Percentiles rank a stretch among this genome's conserved stretches.
These are phyloP conservation scores for Rotaria socialis DNA, from an alignment of 2,888 invertebrate species.

Conservation along the genomic window DNA sequence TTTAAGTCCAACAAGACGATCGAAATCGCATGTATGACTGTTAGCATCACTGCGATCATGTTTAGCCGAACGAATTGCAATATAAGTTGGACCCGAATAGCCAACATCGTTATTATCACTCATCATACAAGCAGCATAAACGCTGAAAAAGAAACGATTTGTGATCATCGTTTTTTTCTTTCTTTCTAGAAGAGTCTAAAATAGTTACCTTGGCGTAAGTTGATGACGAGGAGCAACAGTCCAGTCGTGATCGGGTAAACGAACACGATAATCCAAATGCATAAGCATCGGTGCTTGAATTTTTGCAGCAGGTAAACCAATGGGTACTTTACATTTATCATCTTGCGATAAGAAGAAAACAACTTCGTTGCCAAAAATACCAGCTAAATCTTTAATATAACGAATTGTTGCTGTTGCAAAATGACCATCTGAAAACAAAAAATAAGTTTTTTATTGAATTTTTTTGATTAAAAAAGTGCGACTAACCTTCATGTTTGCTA, in stretches of 20 bases:
- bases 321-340: conserved; percentile 35
- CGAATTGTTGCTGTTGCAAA: conserved; percentile 33
- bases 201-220: neutral
- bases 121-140: conserved; percentile 25
- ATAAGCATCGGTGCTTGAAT: conserved; percentile 33
- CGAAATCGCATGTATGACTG: conserved; percentile 50
- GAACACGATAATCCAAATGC: conserved; percentile 34
- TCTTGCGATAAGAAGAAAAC: conserved; percentile 25
- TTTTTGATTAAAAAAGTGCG: too few species aligned
- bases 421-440: conserved; percentile 19
- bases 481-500: conserved; percentile 20
- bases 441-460: too few species aligned
- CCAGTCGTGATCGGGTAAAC: conserved; percentile 29
- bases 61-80: conserved; percentile 28
- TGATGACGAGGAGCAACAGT: conserved; percentile 24
- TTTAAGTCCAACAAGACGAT: conserved; percentile 49
- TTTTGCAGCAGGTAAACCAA: conserved; percentile 28
- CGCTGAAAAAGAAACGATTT: neutral
- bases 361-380: conserved; percentile 35
- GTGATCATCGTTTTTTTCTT: neutral
- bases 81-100: conserved; percentile 59
- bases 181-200: too few species aligned
- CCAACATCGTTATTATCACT: conserved; percentile 48
- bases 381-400: conserved; percentile 32
- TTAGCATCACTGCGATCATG: conserved; percentile 30